A percentile compares a stretch with the other conserved stretches of the same genome.
Conservation (phyloP, 2,113 vertebrate species). For the Coptodon bakossiorum region DNA sequence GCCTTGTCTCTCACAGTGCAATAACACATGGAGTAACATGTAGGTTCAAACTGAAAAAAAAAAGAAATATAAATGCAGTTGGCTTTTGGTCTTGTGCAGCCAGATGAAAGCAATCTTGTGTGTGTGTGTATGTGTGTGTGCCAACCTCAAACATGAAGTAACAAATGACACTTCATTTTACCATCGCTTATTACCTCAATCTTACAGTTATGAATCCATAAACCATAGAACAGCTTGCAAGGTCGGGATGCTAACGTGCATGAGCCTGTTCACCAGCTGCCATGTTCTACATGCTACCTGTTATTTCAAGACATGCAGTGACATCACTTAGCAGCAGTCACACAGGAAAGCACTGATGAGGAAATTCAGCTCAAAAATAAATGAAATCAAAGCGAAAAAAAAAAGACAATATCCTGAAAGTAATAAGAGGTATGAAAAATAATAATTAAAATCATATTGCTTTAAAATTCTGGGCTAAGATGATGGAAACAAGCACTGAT, state of each 20-base stretch:
- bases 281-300: background rate
- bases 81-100: background rate
- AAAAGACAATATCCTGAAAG: background rate
- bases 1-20: background rate
- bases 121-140: background rate
- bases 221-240: background rate
- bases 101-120: background rate
- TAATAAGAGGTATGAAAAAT: background rate
- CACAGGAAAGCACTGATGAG: background rate
- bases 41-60: background rate
- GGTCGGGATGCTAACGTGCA: background rate
- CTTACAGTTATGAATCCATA: background rate
- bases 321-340: background rate
- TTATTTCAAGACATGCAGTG: background rate
- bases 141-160: background rate
- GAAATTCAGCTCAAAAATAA: background rate
- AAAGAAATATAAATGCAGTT: background rate
- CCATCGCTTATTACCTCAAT: background rate
- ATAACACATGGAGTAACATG: background rate
- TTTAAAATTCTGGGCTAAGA: background rate
- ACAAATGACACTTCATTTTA: background rate
- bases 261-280: background rate
- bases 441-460: background rate
- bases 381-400: background rate
- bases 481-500: background rate